A percentile compares a stretch with the other conserved stretches of the same genome.
These are phyloP conservation scores for Arge pagana DNA, from an alignment of 2,888 invertebrate species.

Conservation along the genomic window DNA sequence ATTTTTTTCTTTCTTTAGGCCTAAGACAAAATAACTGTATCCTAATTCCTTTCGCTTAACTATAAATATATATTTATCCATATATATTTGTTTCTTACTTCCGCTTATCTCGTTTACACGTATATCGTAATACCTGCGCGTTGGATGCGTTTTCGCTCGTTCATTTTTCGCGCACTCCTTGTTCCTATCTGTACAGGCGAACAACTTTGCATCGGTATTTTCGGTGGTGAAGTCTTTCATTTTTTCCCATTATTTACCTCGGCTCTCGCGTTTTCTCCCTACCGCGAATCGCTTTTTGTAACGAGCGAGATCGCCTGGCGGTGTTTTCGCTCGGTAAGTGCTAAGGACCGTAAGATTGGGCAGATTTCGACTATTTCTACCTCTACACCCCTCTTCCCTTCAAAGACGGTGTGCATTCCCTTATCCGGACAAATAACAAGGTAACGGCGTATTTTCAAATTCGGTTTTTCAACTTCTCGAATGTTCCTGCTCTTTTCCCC, in stretches of 20 bases:
- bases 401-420: too few relatives aligned
- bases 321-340: too few relatives aligned
- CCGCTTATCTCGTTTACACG: slow-evolving; percentile 32
- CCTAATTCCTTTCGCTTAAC: slow-evolving; percentile 35
- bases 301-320: too few relatives aligned
- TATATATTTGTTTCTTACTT: slow-evolving; percentile 30
- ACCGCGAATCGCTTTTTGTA: slow-evolving; percentile 4
- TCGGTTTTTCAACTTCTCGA: too few relatives aligned
- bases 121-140: slow-evolving; percentile 34
- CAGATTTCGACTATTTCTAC: too few relatives aligned
- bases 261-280: slow-evolving; percentile 9
- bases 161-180: slow-evolving; percentile 6
- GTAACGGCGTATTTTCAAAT: too few relatives aligned
- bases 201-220: slow-evolving; percentile 18
- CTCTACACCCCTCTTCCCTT: too few relatives aligned
- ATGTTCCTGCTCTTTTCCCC: too few relatives aligned
- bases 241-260: too few relatives aligned
- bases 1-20: slow-evolving; percentile 46
- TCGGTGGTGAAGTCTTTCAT: slow-evolving; percentile 23
- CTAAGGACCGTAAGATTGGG: too few relatives aligned
- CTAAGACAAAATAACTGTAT: slow-evolving; percentile 37
- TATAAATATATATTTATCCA: slow-evolving; percentile 36
- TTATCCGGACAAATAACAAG: too few relatives aligned
- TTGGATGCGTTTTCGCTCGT: slow-evolving; percentile 20
- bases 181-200: slow-evolving; percentile 27